Evolutionary conservation across 1,140 invertebrate genomes (phyloP).

Genomic region (Panagrolaimus sp.): DNA sequence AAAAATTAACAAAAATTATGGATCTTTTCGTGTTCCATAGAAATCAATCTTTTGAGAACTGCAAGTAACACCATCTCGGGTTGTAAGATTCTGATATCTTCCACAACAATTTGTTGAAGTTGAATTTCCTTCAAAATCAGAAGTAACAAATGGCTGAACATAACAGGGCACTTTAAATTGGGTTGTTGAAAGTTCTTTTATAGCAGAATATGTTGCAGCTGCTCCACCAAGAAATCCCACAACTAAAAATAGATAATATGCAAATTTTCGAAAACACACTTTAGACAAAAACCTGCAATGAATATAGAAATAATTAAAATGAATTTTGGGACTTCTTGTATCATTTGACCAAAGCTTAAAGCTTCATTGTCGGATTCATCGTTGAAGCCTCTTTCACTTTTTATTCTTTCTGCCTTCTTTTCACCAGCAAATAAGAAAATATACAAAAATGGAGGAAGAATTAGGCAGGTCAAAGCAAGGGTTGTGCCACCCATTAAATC

Average conservation of each 20-base stretch:
- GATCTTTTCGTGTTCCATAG: too few relatives aligned
- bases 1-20: too few relatives aligned
- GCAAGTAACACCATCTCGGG: conserved; percentile 8
- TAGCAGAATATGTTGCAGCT: conserved; percentile 57
- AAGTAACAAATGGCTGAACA: conserved; percentile 38
- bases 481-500: conserved; percentile 78
- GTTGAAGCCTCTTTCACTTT: conserved; percentile 9
- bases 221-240: conserved; percentile 51
- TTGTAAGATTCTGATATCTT: conserved; percentile 39
- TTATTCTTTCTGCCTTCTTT: conserved; percentile 13
- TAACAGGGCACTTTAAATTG: conserved; percentile 53
- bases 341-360: too few relatives aligned
- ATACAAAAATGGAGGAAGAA: conserved; percentile 60
- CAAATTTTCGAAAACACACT: background rate
- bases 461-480: conserved; percentile 65
- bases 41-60: background rate
- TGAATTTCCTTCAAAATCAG: background rate
- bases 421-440: conserved; percentile 46
- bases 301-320: background rate
- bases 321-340: conserved; percentile 8
- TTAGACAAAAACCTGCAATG: background rate
- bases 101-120: conserved; percentile 49
- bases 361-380: too few relatives aligned
- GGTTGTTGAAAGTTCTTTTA: conserved; percentile 45
- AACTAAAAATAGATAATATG: conserved; percentile 9